Base-by-base conservation (phyloP, 2,797 vertebrate genomes). In the Moxostoma hubbsi region DNA sequence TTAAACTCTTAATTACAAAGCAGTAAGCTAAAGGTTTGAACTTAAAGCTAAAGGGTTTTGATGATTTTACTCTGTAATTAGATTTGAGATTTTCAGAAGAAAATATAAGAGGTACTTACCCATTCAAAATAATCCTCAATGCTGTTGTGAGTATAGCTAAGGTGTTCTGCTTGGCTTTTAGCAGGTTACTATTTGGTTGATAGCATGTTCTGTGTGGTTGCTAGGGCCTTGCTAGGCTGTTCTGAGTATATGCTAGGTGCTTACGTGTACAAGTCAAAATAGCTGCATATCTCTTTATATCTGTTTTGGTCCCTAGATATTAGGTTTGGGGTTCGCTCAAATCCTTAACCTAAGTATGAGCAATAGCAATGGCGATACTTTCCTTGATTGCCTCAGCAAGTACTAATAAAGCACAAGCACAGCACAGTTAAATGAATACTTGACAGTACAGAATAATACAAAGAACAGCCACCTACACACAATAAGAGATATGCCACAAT, bases 1-100 rank as follows among this genome's bases (percentile, higher is more conserved):
- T 78, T 79, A 71, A 64, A 57, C 43, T 15, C 58, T 70, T 54
- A 54, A 62, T 70, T 63, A 24, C n/a, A 54, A 70, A 46, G 12
- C 8, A 7, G 43, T 5, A 9, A 57, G 24, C 24, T 24, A 24
- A 24, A 24, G 24, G 24, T 24, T 24, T 24, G 24, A 24, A 3
- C 24, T 24, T 24, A 24, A 24, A 1, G 24, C 24, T 24, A 24
- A 24, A 24, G 24, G 24, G 2, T 24, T 24, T 24, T 24, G 24
- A 24, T 24, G 24, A 24, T 24, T 24, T 24, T 24, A 24, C 24
- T 24, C 24, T 24, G 24, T 24, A 24, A 24, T 24, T 24, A 24
- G 24, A 24, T 2, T 24, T 24, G 1, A 24, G 24, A 24, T 24
- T 24, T 24, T 24, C 24, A 24, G 24, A 24, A 24, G 24, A 24